Conservation (phyloP, 2,113 vertebrate genomes). For the Morphnarchus princeps region DNA sequence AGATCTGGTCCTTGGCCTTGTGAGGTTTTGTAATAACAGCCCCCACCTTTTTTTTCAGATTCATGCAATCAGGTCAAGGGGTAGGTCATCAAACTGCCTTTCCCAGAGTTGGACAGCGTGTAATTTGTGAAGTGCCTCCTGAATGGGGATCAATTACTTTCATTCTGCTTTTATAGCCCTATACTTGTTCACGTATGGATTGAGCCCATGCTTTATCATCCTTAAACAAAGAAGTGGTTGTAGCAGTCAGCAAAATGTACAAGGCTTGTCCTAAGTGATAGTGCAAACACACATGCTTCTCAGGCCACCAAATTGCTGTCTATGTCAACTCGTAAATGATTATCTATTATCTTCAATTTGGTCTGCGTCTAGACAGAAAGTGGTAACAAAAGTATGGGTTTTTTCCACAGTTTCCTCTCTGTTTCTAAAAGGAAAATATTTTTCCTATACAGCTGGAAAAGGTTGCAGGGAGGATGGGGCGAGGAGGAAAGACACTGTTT, state of each 20-base stretch:
- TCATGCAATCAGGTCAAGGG: neutral
- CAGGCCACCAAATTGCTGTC: neutral
- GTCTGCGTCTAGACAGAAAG: slow-evolving; percentile 17
- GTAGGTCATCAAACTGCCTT: neutral
- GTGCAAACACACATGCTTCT: neutral
- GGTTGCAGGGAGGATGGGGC: no score
- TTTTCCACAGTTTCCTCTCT: slow-evolving; percentile 2
- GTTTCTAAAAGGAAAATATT: slow-evolving; percentile 3
- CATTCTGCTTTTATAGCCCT: neutral
- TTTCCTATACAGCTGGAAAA: neutral
- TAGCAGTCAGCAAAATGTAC: slow-evolving; percentile 33
- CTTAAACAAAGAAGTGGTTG: slow-evolving; percentile 27
- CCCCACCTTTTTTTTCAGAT: neutral
- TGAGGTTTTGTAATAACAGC: neutral
- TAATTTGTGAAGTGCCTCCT: neutral
- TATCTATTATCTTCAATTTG: slow-evolving; percentile 52
- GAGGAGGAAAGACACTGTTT: neutral
- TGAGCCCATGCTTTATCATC: neutral
- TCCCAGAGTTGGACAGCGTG: neutral
- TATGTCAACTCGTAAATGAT: slow-evolving; percentile 27
- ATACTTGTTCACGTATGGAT: neutral
- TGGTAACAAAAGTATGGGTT: neutral
- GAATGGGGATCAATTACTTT: slow-evolving; percentile 2
- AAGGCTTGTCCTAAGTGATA: neutral
- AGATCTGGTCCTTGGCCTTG: neutral